These are phyloP conservation scores for Sinocyclocheilus grahami DNA, from an alignment of 2,113 vertebrate genomes.

Conservation along the genomic window DNA sequence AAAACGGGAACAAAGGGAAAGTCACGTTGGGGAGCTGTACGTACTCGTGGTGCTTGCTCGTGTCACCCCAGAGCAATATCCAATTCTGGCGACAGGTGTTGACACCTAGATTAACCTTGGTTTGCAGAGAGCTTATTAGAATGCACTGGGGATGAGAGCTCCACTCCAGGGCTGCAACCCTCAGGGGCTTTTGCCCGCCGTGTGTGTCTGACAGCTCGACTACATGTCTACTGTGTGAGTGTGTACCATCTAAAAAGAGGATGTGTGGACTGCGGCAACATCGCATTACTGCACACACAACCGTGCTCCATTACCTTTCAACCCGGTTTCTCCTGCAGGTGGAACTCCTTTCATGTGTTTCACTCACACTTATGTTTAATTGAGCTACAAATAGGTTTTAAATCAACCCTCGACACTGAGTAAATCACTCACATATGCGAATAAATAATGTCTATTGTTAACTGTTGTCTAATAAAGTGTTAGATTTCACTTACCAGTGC, in stretches of 20 bases:
- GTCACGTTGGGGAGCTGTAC: conserved; percentile 4
- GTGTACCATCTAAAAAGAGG: conserved; percentile 20
- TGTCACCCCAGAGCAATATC: conserved; percentile 46
- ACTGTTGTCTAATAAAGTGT: too few species aligned
- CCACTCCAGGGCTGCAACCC: conserved; percentile 50
- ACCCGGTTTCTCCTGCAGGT: neutral
- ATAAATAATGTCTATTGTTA: neutral
- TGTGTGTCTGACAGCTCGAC: conserved; percentile 36
- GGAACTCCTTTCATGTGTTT: neutral
- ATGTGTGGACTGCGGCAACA: conserved; percentile 5
- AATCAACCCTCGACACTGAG: neutral
- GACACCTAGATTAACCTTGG: conserved; percentile 56
- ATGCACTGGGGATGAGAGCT: conserved; percentile 44
- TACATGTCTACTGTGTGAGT: neutral
- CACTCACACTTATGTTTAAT: neutral
- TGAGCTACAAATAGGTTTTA: neutral
- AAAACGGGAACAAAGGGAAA: conserved; percentile 9
- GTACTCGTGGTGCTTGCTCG: conserved; percentile 41
- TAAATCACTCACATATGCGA: neutral
- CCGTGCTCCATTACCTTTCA: conserved; percentile 23
- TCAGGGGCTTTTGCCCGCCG: conserved; percentile 38
- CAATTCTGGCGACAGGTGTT: conserved; percentile 43
- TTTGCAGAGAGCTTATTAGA: conserved; percentile 56
- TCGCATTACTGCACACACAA: conserved; percentile 19
- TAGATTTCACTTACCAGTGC: too few species aligned